These are phyloP conservation scores for Entomobrya multifasciata DNA, from an alignment of 2,888 invertebrate genomes.

Conservation along the genomic window DNA sequence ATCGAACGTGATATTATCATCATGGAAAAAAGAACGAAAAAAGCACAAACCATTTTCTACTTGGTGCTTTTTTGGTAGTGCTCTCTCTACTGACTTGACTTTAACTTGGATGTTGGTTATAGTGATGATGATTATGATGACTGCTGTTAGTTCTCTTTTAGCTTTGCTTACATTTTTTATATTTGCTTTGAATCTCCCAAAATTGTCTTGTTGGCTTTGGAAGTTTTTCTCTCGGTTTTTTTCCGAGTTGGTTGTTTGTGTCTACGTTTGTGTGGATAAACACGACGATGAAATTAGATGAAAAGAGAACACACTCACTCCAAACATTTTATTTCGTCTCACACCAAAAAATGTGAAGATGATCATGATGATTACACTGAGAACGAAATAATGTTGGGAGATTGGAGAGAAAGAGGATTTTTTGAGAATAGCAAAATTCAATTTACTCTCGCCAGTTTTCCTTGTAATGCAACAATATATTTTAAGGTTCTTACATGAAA, in stretches of 20 bases:
- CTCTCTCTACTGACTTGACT: background rate
- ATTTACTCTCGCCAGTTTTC: conserved; percentile 33
- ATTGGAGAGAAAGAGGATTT: conserved; percentile 63
- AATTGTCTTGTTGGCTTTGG: background rate
- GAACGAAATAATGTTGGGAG: background rate
- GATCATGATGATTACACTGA: background rate
- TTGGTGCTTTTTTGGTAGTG: background rate
- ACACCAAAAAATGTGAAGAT: conserved; percentile 11
- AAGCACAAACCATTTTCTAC: background rate
- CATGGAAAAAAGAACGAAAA: conserved; percentile 19
- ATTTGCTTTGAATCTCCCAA: conserved; percentile 19
- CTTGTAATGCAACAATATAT: background rate
- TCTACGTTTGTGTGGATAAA: background rate
- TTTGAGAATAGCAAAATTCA: conserved; percentile 47
- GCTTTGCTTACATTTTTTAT: conserved; percentile 10
- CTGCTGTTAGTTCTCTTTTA: background rate
- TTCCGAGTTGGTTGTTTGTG: conserved; percentile 34
- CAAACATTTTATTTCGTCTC: too few relatives aligned
- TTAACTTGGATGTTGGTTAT: background rate
- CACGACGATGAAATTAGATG: conserved; percentile 56
- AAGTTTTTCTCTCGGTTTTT: conserved; percentile 1
- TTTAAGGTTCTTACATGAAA: background rate
- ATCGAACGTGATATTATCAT: conserved; percentile 64
- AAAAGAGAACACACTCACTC: conserved; percentile 34
- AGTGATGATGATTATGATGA: background rate